A percentile compares a stretch with the other conserved stretches of the same genome.
phyloP scores from a whole-genome alignment of 2,113 vertebrate species.

The Formicarius rufipectus region DNA sequence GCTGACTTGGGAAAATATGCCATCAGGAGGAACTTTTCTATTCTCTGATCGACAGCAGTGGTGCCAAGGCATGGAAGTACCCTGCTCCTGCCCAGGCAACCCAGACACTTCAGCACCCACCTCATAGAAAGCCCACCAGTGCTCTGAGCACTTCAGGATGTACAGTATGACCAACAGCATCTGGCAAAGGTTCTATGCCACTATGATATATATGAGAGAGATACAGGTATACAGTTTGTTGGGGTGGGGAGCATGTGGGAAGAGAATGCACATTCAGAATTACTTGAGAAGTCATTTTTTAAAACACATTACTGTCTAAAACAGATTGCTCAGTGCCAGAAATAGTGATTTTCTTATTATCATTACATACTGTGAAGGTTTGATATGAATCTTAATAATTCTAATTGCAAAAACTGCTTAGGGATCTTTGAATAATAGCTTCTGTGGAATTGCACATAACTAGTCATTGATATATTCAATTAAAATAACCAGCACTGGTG shows the following conservation, averaged over 20 bases:
- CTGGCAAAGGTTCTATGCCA: neutral
- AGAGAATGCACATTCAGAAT: neutral
- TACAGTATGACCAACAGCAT: neutral
- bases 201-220: neutral
- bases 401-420: neutral
- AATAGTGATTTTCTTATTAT: neutral
- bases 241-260: neutral
- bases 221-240: neutral
- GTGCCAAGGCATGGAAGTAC: neutral
- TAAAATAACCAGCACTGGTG: neutral
- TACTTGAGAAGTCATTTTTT: neutral
- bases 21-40: neutral
- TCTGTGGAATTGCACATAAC: neutral
- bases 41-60: neutral
- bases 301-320: neutral
- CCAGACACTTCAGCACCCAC: neutral
- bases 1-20: neutral
- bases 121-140: neutral
- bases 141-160: neutral
- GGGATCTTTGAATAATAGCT: neutral
- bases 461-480: neutral
- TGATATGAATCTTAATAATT: neutral
- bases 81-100: neutral
- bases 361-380: neutral
- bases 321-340: neutral